Base-by-base conservation (phyloP, 2,888 invertebrate genomes). In the Amblyjoppa fuscipennis region DNA sequence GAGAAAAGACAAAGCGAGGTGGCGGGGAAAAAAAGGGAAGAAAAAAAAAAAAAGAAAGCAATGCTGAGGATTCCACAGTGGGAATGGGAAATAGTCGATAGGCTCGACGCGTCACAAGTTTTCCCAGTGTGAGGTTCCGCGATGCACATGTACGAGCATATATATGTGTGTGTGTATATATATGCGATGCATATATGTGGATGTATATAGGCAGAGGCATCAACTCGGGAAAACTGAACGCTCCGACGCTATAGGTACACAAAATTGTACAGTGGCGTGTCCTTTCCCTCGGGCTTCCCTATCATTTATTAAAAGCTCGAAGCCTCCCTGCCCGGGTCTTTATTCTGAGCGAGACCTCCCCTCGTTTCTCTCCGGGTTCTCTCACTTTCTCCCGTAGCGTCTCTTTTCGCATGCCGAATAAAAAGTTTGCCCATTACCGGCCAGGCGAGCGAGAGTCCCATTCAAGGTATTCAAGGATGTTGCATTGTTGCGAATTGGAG, bases 381-480 rank as follows among this genome's bases (percentile, higher is more conserved):
- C 81, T 68, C 81, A 53, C 83, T 70, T 81, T 69, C 68, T 68
- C 61, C 56, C 75, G 51, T 68, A 61, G 16, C 41, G 11, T 73
- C 78, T 74, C 74, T 75, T 79, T 81, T 70, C 16, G 69, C 87
- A 71, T 77, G 77, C 77, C 90, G 90, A 91, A 90, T 89, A 91
- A 91, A 91, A 91, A 91, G 90, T 91, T 90, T 87, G 88, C 89
- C 91, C 91, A 91, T 91, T 91, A 91, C 88, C 88, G 87, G 85
- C 87, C 84, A 87, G 77, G 75, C 70, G 78, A 81, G 73, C 83
- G 16, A 71, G 70, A 84, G 81, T 69, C 69, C 81, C 77, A 89
- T 90, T 90, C 85, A 87, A 69, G 84, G 86, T 83, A 90, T 91
- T 91, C 88, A 91, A 90, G 89, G 89, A 90, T 90, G 90, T 89